Percentiles rank a stretch among this genome's conserved stretches.
Conservation (phyloP, 2,113 vertebrate genomes). For the Lepidothrix coronata region DNA sequence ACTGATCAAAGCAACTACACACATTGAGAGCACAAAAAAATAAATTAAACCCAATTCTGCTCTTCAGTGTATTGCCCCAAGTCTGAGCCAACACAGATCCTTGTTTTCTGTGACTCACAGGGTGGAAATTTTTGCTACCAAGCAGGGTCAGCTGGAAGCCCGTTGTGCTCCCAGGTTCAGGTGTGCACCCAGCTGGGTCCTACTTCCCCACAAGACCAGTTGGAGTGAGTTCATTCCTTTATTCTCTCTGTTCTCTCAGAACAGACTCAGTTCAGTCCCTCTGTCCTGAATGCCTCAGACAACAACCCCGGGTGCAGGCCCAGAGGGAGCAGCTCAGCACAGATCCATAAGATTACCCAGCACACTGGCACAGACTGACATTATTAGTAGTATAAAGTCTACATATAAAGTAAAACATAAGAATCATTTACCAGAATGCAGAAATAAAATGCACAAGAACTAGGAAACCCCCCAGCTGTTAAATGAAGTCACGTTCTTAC, state of each 20-base stretch:
- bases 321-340: background rate
- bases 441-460: background rate
- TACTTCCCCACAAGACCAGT: background rate
- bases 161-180: accelerated
- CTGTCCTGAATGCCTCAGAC: background rate
- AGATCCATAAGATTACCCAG: background rate
- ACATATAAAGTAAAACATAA: background rate
- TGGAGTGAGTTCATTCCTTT: background rate
- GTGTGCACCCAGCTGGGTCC: background rate
- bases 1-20: background rate
- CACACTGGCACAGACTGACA: background rate
- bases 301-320: background rate
- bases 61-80: background rate
- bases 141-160: background rate
- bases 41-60: background rate
- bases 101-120: background rate
- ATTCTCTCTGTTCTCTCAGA: background rate
- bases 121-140: background rate
- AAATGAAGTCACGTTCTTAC: slow-evolving; percentile 73
- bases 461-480: background rate
- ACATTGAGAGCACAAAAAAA: background rate
- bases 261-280: background rate
- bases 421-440: background rate
- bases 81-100: background rate
- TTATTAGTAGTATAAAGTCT: background rate